Percentiles rank a stretch among this genome's conserved stretches.
Conservation (phyloP, 2,113 vertebrate genomes). For the Antigone vipio region DNA sequence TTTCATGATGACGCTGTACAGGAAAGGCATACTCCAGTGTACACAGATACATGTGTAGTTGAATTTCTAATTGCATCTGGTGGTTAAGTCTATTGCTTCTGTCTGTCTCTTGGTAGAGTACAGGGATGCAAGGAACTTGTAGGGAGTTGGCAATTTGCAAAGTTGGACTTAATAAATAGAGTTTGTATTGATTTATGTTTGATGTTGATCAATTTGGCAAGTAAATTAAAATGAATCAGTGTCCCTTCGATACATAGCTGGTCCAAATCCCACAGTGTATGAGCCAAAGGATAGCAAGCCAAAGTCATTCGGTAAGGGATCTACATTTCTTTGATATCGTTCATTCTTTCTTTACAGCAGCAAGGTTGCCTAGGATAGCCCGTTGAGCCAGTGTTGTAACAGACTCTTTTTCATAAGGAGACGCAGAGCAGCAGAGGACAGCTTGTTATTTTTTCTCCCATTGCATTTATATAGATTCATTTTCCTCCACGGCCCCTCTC, state of each 20-base stretch:
- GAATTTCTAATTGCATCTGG: not conserved
- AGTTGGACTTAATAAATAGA: not conserved
- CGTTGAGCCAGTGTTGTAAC: not conserved
- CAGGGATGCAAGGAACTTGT: not conserved
- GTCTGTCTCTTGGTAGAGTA: not conserved
- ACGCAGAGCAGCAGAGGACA: not conserved
- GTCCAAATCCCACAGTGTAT: not conserved
- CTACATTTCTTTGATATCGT: not conserved
- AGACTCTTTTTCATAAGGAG: not conserved
- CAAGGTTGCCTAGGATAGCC: not conserved
- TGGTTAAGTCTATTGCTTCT: not conserved
- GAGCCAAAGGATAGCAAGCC: not conserved
- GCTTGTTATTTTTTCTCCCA: not conserved
- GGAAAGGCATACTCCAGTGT: not conserved
- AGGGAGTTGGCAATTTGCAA: not conserved
- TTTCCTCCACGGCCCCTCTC: not conserved
- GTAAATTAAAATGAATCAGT: not conserved
- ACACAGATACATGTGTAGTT: not conserved
- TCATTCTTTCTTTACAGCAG: not conserved
- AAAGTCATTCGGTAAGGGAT: not conserved
- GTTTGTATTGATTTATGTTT: not conserved
- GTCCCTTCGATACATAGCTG: not conserved
- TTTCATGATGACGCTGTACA: not conserved
- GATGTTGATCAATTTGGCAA: not conserved
- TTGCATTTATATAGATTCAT: not conserved